Evolutionary conservation across 2,888 invertebrate genomes (phyloP).

Genomic region (Hybos culiciformis): DNA sequence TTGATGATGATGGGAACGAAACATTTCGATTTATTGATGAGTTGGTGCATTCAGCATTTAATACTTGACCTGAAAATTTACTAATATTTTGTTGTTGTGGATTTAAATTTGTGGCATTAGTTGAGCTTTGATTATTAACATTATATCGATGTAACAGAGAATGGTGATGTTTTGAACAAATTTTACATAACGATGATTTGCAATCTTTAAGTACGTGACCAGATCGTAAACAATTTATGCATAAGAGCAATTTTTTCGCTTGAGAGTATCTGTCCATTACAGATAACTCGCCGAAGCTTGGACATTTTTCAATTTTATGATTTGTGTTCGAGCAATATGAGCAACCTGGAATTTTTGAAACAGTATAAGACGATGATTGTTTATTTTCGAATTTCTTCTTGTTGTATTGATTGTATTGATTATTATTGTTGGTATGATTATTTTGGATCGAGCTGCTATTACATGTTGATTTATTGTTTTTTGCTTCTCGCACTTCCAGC

Average conservation of each 20-base stretch:
- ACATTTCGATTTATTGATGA: neutral
- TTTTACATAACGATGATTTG: slow-evolving; percentile 3
- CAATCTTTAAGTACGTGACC: slow-evolving; percentile 5
- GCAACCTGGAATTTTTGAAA: too few relatives aligned
- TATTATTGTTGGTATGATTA: too few relatives aligned
- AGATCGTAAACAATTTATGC: slow-evolving; percentile 5
- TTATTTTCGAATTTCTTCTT: too few relatives aligned
- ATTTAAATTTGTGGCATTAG: neutral
- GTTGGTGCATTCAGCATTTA: too few relatives aligned
- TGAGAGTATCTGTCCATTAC: neutral
- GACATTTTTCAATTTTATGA: neutral
- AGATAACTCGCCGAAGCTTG: neutral
- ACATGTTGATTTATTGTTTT: too few relatives aligned
- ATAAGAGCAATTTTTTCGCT: neutral
- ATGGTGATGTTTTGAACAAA: slow-evolving; percentile 5
- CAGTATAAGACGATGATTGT: too few relatives aligned
- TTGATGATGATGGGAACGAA: neutral
- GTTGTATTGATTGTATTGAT: too few relatives aligned
- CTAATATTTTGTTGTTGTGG: neutral
- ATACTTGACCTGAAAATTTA: too few relatives aligned
- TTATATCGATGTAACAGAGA: slow-evolving; percentile 4
- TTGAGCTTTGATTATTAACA: neutral
- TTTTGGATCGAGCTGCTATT: too few relatives aligned
- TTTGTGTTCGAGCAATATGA: neutral
- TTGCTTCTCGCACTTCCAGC: too few relatives aligned